Conservation (phyloP, 2,888 invertebrate genomes). For the Alsophila aescularia region DNA sequence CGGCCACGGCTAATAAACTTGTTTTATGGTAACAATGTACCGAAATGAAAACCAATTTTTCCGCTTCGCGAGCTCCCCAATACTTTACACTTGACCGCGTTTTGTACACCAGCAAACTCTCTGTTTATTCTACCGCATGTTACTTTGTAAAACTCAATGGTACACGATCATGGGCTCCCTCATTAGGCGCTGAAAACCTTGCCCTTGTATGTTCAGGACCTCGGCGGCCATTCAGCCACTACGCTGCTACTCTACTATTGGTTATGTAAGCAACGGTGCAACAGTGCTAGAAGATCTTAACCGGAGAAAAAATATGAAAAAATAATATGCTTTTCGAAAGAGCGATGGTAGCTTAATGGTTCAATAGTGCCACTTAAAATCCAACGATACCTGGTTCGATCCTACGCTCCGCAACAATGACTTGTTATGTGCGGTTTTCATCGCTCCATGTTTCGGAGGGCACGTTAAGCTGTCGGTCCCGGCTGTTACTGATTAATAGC, state of each 20-base stretch:
- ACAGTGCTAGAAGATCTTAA: too few relatives aligned
- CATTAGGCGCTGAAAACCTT: conserved; percentile 5
- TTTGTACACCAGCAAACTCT: conserved; percentile 3
- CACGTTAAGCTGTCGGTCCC: too few relatives aligned
- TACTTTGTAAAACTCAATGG: conserved; percentile 3
- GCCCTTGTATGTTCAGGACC: not conserved
- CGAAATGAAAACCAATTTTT: conserved; percentile 16
- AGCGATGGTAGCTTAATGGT: too few relatives aligned
- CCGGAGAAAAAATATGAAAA: too few relatives aligned
- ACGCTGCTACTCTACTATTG: too few relatives aligned
- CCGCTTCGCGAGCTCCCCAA: conserved; percentile 9
- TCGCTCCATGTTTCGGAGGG: too few relatives aligned
- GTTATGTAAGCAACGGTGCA: conserved; percentile 4
- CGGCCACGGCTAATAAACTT: conserved; percentile 4
- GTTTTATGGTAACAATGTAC: conserved; percentile 8
- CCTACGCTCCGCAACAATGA: too few relatives aligned
- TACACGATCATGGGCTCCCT: not conserved
- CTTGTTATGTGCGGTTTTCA: too few relatives aligned
- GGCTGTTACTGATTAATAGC: too few relatives aligned
- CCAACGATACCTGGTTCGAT: too few relatives aligned
- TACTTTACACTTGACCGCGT: conserved; percentile 9
- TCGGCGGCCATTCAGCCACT: not conserved
- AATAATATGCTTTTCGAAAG: too few relatives aligned
- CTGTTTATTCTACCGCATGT: conserved; percentile 1
- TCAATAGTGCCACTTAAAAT: too few relatives aligned